These are phyloP conservation scores for Drosophila peninsularis DNA, from an alignment of 2,888 invertebrate genomes.

Conservation along the genomic window DNA sequence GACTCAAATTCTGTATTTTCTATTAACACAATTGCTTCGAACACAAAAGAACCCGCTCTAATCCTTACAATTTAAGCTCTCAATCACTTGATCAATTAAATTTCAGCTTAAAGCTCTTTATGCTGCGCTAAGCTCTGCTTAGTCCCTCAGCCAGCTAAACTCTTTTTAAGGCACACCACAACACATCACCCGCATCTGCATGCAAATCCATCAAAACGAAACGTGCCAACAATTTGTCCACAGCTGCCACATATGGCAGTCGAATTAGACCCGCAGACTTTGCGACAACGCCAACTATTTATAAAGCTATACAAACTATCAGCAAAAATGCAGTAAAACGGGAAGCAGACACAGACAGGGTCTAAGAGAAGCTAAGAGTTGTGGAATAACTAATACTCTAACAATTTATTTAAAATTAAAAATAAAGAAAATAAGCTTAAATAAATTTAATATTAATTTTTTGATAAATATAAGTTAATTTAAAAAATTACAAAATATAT, in stretches of 20 bases:
- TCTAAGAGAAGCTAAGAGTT: neutral
- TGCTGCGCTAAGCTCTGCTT: neutral
- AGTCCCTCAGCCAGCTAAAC: neutral
- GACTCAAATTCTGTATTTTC: neutral
- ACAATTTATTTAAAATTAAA: no score
- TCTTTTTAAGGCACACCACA: neutral
- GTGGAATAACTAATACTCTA: constrained; percentile 12
- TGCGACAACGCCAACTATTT: constrained; percentile 45
- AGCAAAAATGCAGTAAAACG: constrained; percentile 36
- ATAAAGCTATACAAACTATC: constrained; percentile 59
- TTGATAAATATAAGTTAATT: neutral
- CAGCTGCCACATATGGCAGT: constrained; percentile 44
- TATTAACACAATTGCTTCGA: neutral
- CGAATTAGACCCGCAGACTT: constrained; percentile 49
- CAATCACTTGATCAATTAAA: neutral
- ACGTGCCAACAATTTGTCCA: constrained; percentile 50
- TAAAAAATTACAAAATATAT: neutral
- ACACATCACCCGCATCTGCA: constrained; percentile 1
- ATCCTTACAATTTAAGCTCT: neutral
- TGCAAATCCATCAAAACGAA: constrained; percentile 41
- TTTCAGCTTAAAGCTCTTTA: neutral
- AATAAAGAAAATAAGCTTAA: neutral
- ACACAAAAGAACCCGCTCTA: neutral
- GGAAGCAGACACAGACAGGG: constrained; percentile 7
- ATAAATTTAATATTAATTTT: no score